These are phyloP conservation scores for Manis pentadactyla DNA, from an alignment of 2,797 vertebrate genomes.

Conservation along the genomic window DNA sequence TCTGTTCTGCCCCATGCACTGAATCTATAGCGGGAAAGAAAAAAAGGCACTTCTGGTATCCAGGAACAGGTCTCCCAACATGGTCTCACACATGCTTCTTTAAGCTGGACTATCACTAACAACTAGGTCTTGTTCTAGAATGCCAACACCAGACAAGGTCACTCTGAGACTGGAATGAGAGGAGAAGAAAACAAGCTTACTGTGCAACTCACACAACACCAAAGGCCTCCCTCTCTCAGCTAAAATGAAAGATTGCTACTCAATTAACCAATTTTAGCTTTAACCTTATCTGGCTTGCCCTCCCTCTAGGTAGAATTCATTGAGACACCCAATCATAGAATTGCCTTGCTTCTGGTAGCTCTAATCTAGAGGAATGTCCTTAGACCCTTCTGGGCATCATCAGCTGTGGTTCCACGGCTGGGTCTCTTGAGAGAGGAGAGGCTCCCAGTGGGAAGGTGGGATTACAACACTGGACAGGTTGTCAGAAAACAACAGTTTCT, in stretches of 20 bases:
- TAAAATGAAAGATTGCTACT: conserved; percentile 26
- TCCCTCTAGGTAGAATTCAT: not conserved
- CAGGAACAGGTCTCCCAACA: not conserved
- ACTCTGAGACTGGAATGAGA: not conserved
- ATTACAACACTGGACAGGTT: not conserved
- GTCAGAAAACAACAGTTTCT: not conserved
- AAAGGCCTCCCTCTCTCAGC: not conserved
- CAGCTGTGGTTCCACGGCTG: not conserved
- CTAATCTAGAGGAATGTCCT: conserved; percentile 6
- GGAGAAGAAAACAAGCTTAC: not conserved
- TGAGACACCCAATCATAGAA: not conserved
- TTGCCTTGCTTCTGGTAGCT: not conserved
- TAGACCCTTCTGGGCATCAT: not conserved
- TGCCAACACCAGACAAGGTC: not conserved
- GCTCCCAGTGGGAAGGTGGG: not conserved
- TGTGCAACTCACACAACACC: not conserved
- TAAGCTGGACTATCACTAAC: not conserved
- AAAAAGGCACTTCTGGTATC: not conserved
- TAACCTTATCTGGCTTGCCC: not conserved
- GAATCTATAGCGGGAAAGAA: not conserved
- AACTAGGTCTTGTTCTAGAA: not conserved
- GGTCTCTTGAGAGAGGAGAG: not conserved
- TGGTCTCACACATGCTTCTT: not conserved
- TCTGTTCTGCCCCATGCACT: not conserved
- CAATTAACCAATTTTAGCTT: conserved; percentile 1